These are phyloP conservation scores for Agrochola litura DNA, from an alignment of 2,888 invertebrate genomes.

Conservation along the genomic window DNA sequence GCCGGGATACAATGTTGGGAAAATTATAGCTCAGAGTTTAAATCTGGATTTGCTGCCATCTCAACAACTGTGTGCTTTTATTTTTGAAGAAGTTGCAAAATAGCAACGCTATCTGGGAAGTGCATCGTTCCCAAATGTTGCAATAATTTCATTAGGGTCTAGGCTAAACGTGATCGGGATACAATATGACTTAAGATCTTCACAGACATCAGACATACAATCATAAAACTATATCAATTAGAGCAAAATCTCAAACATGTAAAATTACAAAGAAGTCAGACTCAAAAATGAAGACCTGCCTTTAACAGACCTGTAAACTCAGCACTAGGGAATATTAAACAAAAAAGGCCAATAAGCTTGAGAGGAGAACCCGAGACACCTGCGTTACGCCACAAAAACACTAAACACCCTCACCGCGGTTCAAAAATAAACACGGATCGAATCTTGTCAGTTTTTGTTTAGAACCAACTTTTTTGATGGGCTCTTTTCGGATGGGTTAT, in stretches of 20 bases:
- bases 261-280: background rate
- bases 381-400: conserved; percentile 84
- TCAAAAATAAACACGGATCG: conserved; percentile 73
- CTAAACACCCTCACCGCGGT: conserved; percentile 69
- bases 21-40: conserved; percentile 31
- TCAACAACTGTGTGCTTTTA: background rate
- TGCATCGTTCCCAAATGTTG: background rate
- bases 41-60: background rate
- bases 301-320: conserved; percentile 28
- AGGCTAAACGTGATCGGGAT: background rate
- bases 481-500: conserved; percentile 27
- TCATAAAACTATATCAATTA: background rate
- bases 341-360: conserved; percentile 68
- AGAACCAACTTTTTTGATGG: conserved; percentile 49
- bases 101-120: background rate
- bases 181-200: background rate
- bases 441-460: conserved; percentile 64
- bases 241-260: background rate
- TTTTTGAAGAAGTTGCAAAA: background rate
- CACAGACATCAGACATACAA: background rate
- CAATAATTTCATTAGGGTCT: background rate
- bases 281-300: conserved; percentile 1
- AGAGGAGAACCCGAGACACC: conserved; percentile 80
- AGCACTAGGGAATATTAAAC: conserved; percentile 32
- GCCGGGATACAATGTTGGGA: conserved; percentile 56